Evolutionary conservation across 2,888 invertebrate species (phyloP), one percentile per base, ranked within the genome.

Genomic region (Ecdyonurus torrentis): DNA sequence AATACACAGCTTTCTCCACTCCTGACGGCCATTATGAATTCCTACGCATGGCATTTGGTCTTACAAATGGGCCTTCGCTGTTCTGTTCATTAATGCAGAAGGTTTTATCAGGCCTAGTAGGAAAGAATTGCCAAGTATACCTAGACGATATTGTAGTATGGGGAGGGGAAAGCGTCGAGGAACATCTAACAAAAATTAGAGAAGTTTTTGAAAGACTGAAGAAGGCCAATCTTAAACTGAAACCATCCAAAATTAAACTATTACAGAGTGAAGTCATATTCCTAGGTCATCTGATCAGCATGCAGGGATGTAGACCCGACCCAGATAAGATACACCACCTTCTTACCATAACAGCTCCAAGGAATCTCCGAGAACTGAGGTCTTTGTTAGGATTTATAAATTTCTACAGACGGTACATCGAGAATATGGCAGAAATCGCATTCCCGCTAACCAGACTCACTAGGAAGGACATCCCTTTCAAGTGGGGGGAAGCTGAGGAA

Each of bases 241-340:
- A 69, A 19, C 19, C 60, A 15, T 67, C 68, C 0, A 73, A 73
- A 18, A 37, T 25, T 20, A 7, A 60, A 10, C 37, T 60, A 3
- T 23, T 3, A 2, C 23, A 23, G 37, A 61, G 64, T 3, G 58
- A 67, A 25, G 25, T 74, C 1, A 66, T 67, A 53, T 72, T 70
- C 63, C 63, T 74, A 2, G 72, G 73, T 1, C 72, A 71, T 61
- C 50, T 71, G 0, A 70, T 76, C 0, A 69, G 71, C 63, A 58
- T 62, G 2, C 52, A 69, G 1, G 70, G 71, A 3, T 50, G 25
- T 50, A 1, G 37, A n/a, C 61, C 61, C 1, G 55, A 61, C n/a
- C 52, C 53, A 23, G 23, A 23, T 1, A 61, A 64, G 1, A 64
- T 67, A 1, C 67, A 71, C 59, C 69, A 68, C 0, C 67, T 67